Evolutionary conservation across 2,113 vertebrate genomes (phyloP).

Genomic region (Ceyx margarethae): DNA sequence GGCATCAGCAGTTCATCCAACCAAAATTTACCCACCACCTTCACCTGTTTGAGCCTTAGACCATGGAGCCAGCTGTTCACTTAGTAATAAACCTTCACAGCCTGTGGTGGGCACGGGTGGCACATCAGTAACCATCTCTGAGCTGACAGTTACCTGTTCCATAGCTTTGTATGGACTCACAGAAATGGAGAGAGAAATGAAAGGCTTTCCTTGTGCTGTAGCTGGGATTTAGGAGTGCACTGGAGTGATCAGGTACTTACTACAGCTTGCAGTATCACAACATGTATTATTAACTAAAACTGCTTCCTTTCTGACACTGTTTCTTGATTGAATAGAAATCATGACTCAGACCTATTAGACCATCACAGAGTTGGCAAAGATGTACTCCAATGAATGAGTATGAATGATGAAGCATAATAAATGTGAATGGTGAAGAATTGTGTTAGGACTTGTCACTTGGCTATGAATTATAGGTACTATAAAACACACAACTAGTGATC

Average conservation of each 20-base stretch:
- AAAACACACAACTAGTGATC: not conserved
- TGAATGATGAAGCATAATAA: slow-evolving; percentile 1
- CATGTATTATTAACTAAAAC: not conserved
- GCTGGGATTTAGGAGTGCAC: not conserved
- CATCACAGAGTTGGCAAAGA: not conserved
- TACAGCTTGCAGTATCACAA: not conserved
- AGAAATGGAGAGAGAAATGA: not conserved
- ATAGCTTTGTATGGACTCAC: not conserved
- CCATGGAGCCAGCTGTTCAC: not conserved
- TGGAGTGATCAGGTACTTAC: not conserved
- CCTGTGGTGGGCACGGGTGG: not conserved
- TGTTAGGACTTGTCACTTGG: not conserved
- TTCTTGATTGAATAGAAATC: not conserved
- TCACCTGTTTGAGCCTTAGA: not conserved
- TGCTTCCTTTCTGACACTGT: not conserved
- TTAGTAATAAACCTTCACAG: not conserved
- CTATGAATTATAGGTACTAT: not conserved
- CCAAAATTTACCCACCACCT: not conserved
- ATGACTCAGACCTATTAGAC: slow-evolving; percentile 21
- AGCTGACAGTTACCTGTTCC: not conserved
- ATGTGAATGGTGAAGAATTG: slow-evolving; percentile 16
- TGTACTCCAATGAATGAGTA: not conserved
- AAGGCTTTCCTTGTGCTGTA: not conserved
- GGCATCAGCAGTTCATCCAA: not conserved
- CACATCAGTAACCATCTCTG: not conserved